Base-by-base conservation (phyloP, 2,797 vertebrate genomes). In the Ceyx erithaca region DNA sequence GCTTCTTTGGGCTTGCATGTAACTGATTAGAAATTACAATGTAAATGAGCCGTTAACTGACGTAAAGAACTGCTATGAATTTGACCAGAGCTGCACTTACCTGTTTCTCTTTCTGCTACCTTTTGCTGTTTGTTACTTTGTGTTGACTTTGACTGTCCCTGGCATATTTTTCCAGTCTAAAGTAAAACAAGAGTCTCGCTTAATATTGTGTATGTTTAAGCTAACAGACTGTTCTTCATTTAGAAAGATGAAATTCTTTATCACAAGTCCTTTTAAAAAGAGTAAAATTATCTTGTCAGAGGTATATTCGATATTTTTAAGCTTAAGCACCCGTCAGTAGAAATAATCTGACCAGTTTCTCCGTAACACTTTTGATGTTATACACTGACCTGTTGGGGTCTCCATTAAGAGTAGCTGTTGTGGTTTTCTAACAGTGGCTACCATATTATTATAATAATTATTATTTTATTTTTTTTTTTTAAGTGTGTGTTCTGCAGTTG, bases 61-160 rank as follows among this genome's bases (percentile, higher is more conserved):
- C 97, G 93, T 97, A 97, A 97, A 95, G 98, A 96, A 98, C 98
- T 98, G 97, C 94, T 97, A 97, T 97, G 97, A 98, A 98, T 98
- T 98, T 98, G 98, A 98, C 98, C 98, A 98, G 98, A 97, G 98
- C 98, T 98, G 98, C 98, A 98, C 98, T 99, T 96, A 98, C 92
- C 97, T 97, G 98, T 96, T 97, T 97, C 96, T 97, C 97, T 97
- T 96, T 95, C 95, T 92, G 97, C 98, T 97, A 96, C 97, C 97
- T 97, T 97, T 97, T 97, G 98, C 98, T 97, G 98, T 98, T 98
- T 97, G 97, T 98, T 98, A 97, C 97, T 98, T 98, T 98, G 97
- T 98, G 97, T 99, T 98, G 97, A 97, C 98, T 96, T 98, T 98
- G 97, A 97, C 97, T 97, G 98, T 98, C 97, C 98, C 97, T 97